Base-by-base conservation (phyloP, 1,140 invertebrate species). In the Aphelenchoides besseyi region DNA sequence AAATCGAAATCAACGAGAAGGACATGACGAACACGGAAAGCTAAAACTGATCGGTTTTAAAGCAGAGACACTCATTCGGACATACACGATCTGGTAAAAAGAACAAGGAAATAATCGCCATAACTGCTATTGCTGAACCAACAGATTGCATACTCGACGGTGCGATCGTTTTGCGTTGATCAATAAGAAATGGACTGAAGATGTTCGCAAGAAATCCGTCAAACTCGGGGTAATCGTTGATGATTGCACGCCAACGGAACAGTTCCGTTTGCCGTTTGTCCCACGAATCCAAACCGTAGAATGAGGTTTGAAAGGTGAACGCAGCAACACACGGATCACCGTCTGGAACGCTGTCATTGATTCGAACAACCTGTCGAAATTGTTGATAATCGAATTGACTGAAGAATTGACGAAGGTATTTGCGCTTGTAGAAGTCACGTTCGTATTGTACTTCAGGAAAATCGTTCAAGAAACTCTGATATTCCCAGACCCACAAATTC, bases 61-160 rank as follows among this genome's bases (percentile, higher is more conserved):
- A 1, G 23, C 12, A 36, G n/a, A 37, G 59, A 66, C 36, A 29
- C 63, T 66, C 32, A 66, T 33, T 37, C 36, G n/a, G n/a, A n/a
- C n/a, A n/a, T n/a, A n/a, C n/a, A n/a, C n/a, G 30, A 53, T 83
- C 82, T 16, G 82, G 82, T 9, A 83, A 69, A 75, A 83, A 83
- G 59, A 83, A 81, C 33, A 81, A 64, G 1, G 82, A 82, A 63
- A 84, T 83, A 28, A 79, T 57, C 29, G 81, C 76, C 82, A 83
- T 83, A 55, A 84, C 82, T 18, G 77, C 80, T 33, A 80, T 79
- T 3, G 82, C 82, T 1, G 74, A 84, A 18, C 82, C 82, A 59
- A 84, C 81, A n/a, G 78, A 79, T 70, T 83, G 82, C 82, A 83
- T 83, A 48, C 71, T 74, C n/a, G 83, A 80, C 9, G 82, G 82